A percentile compares a stretch with the other conserved stretches of the same genome.
phyloP scores from a whole-genome alignment of 1,140 invertebrate species.

The Limonius californicus region DNA sequence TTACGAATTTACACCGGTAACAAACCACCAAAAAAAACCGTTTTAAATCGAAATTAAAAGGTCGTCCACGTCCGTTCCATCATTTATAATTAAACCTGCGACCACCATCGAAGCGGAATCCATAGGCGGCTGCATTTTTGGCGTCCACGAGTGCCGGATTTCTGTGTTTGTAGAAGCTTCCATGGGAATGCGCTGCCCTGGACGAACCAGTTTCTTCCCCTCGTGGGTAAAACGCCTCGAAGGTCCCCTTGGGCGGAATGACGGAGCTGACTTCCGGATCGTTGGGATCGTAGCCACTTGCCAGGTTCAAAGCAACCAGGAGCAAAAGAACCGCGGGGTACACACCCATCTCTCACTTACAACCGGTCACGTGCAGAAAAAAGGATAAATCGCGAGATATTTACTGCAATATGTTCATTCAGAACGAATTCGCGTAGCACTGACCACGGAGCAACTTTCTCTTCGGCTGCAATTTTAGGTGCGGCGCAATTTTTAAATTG shows the following conservation, averaged over 20 bases:
- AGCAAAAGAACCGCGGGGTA: conserved; percentile 5
- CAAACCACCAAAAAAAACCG: too few species aligned
- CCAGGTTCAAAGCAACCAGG: conserved; percentile 16
- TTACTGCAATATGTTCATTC: not conserved
- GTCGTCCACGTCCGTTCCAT: too few species aligned
- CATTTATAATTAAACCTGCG: conserved; percentile 73
- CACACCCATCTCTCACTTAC: not conserved
- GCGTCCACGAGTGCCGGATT: conserved; percentile 77
- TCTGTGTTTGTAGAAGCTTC: conserved; percentile 74
- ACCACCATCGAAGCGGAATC: conserved; percentile 77
- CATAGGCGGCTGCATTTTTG: conserved; percentile 77
- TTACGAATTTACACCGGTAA: too few species aligned
- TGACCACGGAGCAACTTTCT: not conserved
- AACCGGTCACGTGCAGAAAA: not conserved
- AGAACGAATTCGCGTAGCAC: not conserved
- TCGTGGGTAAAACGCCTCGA: conserved; percentile 78
- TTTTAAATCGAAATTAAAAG: too few species aligned
- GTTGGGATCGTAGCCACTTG: conserved; percentile 62
- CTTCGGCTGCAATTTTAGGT: not conserved
- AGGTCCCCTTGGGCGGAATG: conserved; percentile 65
- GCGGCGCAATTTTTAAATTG: not conserved
- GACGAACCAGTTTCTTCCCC: conserved; percentile 69
- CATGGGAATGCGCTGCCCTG: conserved; percentile 74
- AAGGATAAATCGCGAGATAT: not conserved
- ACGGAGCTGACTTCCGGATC: conserved; percentile 63